Base-by-base conservation (phyloP, 1,140 invertebrate genomes). In the Hyposmocoma kahamanoa region DNA sequence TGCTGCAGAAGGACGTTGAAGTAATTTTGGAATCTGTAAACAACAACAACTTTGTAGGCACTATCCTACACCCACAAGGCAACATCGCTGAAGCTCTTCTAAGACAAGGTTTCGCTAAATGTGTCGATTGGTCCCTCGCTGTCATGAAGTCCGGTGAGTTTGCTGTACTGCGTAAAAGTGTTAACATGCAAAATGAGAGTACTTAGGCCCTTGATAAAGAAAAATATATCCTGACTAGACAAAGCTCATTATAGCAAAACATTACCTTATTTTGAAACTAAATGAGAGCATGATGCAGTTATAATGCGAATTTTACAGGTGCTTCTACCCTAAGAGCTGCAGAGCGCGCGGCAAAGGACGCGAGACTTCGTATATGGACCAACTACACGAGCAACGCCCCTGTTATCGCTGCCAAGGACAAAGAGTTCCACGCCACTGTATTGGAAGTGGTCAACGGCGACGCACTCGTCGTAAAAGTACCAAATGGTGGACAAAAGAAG, bases 71-170 rank as follows among this genome's bases (percentile, higher is more conserved):
- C 87, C 97, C 97, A 1, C 91, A 90, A 67, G 87, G 96, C 87
- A 99, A 99, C 70, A 99, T 99, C 83, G 97, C 98, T 0, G 97
- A 99, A 74, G 89, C 93, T 34, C 86, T 99, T 30, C 74, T 99
- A 42, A 91, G 82, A 41, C 94, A 98, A 87, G 98, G 98, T 18
- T 96, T 98, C 69, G 98, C 97, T 0, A 93, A 92, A 71, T 99
- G 97, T 73, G 96, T 99, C n/a, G 97, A 99, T 75, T 98, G 97
- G 97, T 97, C 96, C 6, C 94, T 99, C 82, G 93, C 91, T 20
- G 92, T 94, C 26, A 95, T 97, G 67, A 94, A 94, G 73, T 87
- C 90, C 41, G 91, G 89, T 89, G 53, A 62, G 77, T 73, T 30
- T 46, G 3, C 18, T 30, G 17, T 59, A 21, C 19, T 42, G n/a